Evolutionary conservation across 2,113 vertebrate species (phyloP).

Genomic region (Pampusana beccarii): DNA sequence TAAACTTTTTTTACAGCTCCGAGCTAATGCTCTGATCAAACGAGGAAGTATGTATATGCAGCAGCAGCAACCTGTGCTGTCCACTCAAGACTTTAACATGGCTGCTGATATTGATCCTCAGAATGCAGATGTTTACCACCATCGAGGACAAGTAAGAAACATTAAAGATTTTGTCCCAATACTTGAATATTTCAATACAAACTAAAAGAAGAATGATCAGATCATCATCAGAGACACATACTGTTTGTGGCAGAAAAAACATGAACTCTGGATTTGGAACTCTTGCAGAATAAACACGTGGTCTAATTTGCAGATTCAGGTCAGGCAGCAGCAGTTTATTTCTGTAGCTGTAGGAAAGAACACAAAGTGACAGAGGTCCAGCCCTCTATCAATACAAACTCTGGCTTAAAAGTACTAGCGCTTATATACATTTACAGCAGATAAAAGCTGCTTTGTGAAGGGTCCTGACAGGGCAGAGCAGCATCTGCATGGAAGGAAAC

Average conservation of each 20-base stretch:
- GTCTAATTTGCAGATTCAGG: not conserved
- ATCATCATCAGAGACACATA: fast-evolving
- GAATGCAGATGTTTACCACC: constrained; percentile 98
- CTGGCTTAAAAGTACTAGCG: not conserved
- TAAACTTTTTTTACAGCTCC: constrained; percentile 74
- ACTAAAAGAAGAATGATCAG: not conserved
- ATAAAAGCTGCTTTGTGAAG: not conserved
- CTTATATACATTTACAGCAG: not conserved
- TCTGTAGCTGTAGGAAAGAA: not conserved
- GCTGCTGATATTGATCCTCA: constrained; percentile 91
- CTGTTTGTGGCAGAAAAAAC: not conserved
- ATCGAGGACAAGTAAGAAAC: constrained; percentile 90
- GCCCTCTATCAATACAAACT: fast-evolving
- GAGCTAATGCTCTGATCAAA: constrained; percentile 96
- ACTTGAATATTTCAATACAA: not conserved
- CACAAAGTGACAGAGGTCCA: not conserved
- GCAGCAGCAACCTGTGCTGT: constrained; percentile 91
- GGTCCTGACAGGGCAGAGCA: not conserved
- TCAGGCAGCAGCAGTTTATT: not conserved
- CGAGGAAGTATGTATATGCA: constrained; percentile 99
- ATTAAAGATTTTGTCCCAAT: not conserved
- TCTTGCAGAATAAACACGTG: not conserved
- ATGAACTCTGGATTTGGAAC: not conserved
- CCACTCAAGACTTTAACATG: constrained; percentile 96
- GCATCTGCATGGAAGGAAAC: not conserved